phyloP scores from a whole-genome alignment of 1,140 invertebrate genomes.

The Pogonognathellus flavescens region DNA sequence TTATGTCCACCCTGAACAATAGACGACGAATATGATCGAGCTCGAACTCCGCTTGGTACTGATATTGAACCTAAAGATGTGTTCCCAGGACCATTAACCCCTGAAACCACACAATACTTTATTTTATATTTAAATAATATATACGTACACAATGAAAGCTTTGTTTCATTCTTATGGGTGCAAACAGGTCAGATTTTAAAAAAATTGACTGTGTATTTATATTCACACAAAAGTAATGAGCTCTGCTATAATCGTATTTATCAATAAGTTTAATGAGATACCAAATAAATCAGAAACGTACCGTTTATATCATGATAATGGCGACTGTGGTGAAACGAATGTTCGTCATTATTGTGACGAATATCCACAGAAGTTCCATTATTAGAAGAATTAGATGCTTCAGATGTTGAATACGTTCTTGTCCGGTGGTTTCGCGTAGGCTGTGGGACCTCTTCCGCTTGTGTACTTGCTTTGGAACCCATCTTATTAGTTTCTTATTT shows the following conservation, averaged over 20 bases:
- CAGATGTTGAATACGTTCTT: conserved; percentile 35
- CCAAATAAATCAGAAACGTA: not conserved
- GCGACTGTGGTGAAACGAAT: conserved; percentile 31
- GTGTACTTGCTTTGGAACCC: conserved; percentile 34
- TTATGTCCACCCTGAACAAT: conserved; percentile 34
- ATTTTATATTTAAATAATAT: no score
- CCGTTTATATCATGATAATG: conserved; percentile 37
- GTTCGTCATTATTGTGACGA: conserved; percentile 31
- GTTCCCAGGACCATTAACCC: conserved; percentile 31
- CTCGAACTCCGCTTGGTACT: conserved; percentile 23
- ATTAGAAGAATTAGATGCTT: not conserved
- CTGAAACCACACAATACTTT: not conserved
- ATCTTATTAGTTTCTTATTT: not conserved
- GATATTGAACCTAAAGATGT: conserved; percentile 14
- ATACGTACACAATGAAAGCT: no score
- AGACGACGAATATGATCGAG: conserved; percentile 25
- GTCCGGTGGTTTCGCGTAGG: conserved; percentile 21
- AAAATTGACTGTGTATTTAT: no score
- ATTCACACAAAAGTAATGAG: no score
- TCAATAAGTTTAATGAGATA: not conserved
- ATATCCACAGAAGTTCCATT: not conserved
- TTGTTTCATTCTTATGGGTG: no score
- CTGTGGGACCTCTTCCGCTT: conserved; percentile 26
- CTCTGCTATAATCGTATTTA: no score
- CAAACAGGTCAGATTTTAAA: not conserved